These are phyloP conservation scores for Callyntrura guangdongensis DNA, from an alignment of 2,888 invertebrate species.

Conservation along the genomic window DNA sequence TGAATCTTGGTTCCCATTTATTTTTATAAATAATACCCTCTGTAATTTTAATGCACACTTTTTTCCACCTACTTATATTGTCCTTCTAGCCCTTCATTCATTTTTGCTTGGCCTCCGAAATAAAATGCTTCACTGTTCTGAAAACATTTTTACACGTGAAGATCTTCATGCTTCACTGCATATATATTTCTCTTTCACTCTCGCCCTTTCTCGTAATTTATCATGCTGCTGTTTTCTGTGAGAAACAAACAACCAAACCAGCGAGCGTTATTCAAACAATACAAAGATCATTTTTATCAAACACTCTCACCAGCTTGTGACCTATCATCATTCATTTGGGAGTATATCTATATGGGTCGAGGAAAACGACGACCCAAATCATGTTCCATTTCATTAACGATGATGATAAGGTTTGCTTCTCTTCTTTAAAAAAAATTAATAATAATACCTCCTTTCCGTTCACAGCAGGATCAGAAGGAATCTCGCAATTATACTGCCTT, in stretches of 20 bases:
- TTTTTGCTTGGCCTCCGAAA: slow-evolving; percentile 26
- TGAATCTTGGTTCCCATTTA: background rate
- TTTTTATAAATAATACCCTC: background rate
- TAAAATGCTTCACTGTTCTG: background rate
- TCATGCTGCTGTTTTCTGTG: background rate
- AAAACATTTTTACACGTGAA: background rate
- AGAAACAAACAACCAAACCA: background rate
- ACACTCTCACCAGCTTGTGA: background rate
- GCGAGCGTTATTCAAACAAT: background rate
- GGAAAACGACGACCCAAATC: slow-evolving; percentile 69
- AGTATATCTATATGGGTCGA: slow-evolving; percentile 66
- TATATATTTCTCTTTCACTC: slow-evolving; percentile 18
- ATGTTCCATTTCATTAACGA: slow-evolving; percentile 53
- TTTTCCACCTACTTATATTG: slow-evolving; percentile 25
- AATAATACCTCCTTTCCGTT: background rate
- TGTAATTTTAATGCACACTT: slow-evolving; percentile 33
- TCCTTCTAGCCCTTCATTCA: slow-evolving; percentile 50
- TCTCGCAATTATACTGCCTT: no score
- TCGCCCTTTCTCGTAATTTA: slow-evolving; percentile 13
- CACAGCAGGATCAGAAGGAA: background rate
- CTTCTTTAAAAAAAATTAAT: background rate
- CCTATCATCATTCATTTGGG: background rate
- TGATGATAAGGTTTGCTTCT: background rate
- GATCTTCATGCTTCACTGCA: background rate
- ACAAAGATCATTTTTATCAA: background rate